Percentiles rank a stretch among this genome's conserved stretches.
phyloP scores from a whole-genome alignment of 2,113 vertebrate genomes.

The Chionis minor region DNA sequence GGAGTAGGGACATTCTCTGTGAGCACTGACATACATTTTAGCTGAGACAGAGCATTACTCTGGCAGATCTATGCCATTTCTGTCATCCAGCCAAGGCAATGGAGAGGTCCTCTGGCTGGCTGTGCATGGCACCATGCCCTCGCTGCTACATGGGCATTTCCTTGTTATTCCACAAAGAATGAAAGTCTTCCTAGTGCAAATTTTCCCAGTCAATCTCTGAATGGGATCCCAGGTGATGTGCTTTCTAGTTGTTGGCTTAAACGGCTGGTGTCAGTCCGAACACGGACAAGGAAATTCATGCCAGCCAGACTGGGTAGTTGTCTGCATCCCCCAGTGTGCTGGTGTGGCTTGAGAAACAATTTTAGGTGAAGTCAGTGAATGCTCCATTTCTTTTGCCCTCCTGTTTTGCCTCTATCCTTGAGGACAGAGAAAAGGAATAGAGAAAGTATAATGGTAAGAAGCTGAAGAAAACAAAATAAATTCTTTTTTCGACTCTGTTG shows the following conservation, averaged over 20 bases:
- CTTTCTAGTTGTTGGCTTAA: background rate
- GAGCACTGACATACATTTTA: background rate
- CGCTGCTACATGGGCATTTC: rapidly evolving
- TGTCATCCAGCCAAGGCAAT: background rate
- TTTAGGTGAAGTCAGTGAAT: background rate
- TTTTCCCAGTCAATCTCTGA: background rate
- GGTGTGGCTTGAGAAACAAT: background rate
- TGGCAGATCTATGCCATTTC: background rate
- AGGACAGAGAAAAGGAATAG: background rate
- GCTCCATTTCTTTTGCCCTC: background rate
- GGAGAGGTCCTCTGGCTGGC: background rate
- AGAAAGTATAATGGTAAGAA: background rate
- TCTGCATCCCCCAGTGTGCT: no score
- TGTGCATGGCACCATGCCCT: background rate
- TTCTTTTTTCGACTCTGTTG: background rate
- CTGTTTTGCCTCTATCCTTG: background rate
- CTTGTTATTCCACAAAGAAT: background rate
- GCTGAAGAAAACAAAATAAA: background rate
- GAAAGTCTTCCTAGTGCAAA: background rate
- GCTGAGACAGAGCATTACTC: background rate
- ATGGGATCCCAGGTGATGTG: rapidly evolving
- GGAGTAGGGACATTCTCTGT: background rate
- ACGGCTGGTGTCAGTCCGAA: background rate
- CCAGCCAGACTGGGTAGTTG: rapidly evolving
- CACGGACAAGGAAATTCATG: background rate